phyloP scores from a whole-genome alignment of 2,113 vertebrate genomes.

The Brachirus orientalis region DNA sequence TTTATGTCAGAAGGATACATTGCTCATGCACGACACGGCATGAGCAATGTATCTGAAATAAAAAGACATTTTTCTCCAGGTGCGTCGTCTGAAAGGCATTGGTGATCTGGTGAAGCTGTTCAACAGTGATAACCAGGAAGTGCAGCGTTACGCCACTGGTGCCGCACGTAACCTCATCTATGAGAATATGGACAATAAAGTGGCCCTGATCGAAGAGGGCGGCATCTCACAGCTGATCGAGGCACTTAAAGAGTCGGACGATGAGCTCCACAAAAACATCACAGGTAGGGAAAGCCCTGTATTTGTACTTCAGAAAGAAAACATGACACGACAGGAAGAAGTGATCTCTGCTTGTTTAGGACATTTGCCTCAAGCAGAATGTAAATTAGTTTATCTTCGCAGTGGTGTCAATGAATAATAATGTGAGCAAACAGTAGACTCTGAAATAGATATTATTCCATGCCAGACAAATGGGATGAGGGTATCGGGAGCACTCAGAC shows the following conservation, averaged over 20 bases:
- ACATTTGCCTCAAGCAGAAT: background rate
- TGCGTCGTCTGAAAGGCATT: constrained; percentile 86
- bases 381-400: background rate
- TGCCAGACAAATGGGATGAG: background rate
- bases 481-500: background rate
- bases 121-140: constrained; percentile 88
- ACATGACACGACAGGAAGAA: constrained; percentile 1
- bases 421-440: background rate
- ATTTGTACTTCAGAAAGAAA: background rate
- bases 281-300: constrained; percentile 68
- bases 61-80: constrained; percentile 75
- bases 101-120: constrained; percentile 89
- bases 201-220: constrained; percentile 86
- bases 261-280: constrained; percentile 94
- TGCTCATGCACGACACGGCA: no score
- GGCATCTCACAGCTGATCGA: constrained; percentile 89
- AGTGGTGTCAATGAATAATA: constrained; percentile 12
- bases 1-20: no score
- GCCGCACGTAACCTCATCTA: constrained; percentile 97
- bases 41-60: no score
- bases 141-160: constrained; percentile 92
- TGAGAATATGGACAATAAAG: constrained; percentile 91
- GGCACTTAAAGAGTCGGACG: constrained; percentile 84
- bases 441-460: constrained; percentile 20
- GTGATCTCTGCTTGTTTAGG: background rate